Evolutionary conservation across 23 tunicate species (phyloP), one percentile per base, ranked within the genome.

Genomic region (Halocynthia aurantium): DNA sequence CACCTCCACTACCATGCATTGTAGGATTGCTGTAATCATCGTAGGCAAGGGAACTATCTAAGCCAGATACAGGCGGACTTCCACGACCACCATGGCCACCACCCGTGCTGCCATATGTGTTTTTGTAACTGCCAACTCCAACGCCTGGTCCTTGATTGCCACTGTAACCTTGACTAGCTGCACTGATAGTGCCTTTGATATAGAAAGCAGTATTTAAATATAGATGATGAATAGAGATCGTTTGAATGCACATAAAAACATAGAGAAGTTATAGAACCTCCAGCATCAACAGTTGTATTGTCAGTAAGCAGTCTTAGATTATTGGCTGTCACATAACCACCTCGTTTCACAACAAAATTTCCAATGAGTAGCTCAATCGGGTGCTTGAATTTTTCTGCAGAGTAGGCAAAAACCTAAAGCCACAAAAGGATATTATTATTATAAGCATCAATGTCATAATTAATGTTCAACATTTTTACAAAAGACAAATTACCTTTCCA

Each of bases 1-100:
- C 80, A 15, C 80, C 80, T 22, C 80, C 80, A 56, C 80, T 76
- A 13, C 80, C 80, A 31, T 58, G 80, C 61, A 58, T 67, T 22
- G 69, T 58, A 11, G 80, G 80, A 57, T 76, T 22, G 22, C 61
- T 68, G 50, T 58, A 76, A 9, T 22, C 40, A 76, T 58, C 80
- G 67, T 76, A 76, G 5, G 80, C 80, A 5, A 76, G 22, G 44
- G 80, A 76, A 22, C 62, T 52, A 50, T 57, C 51, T n/a, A 76
- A 53, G 6, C 80, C 80, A 31, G 60, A 56, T 17, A 8, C 22
- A 8, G 80, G 80, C 7, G 80, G 80, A 9, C 80, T 57, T 18
- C 80, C 80, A 20, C 80, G 60, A 2, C 80, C 80, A 17, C 80
- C 80, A 58, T 76, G 69, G 7, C 53, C 80, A 7, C 67, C 80